Evolutionary conservation across 2,797 vertebrate species (phyloP).

Genomic region (Heliangelus exortis): DNA sequence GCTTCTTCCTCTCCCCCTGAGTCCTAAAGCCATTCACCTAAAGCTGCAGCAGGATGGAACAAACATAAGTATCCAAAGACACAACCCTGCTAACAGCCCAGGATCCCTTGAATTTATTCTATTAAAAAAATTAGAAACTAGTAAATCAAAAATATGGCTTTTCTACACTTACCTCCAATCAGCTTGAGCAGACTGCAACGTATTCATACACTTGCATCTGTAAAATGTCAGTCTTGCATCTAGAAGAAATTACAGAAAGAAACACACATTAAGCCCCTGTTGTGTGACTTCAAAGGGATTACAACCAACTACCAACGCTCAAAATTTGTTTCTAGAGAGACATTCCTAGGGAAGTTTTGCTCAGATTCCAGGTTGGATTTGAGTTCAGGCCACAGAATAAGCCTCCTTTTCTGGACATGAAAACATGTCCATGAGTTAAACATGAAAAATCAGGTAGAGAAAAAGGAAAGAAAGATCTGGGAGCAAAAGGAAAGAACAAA

Average conservation of each 20-base stretch:
- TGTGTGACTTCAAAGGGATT: not conserved
- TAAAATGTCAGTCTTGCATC: not conserved
- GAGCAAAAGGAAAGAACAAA: not conserved
- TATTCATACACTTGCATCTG: not conserved
- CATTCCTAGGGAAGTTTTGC: not conserved
- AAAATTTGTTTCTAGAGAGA: not conserved
- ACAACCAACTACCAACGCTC: not conserved
- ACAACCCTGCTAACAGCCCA: not conserved
- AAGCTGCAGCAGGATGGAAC: not conserved
- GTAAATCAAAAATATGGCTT: not conserved
- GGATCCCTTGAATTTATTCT: not conserved
- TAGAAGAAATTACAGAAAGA: not conserved
- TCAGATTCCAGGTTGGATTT: not conserved
- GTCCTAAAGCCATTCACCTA: not conserved
- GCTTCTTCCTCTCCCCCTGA: not conserved
- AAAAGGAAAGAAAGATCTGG: not conserved
- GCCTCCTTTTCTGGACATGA: not conserved
- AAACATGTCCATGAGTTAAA: too few species aligned
- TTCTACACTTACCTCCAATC: not conserved
- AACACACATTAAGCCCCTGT: accelerated
- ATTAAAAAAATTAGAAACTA: not conserved
- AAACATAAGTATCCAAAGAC: not conserved
- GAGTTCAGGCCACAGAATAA: not conserved
- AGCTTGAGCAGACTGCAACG: not conserved
- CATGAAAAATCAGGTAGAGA: not conserved